Evolutionary conservation across 2,888 invertebrate genomes (phyloP), one percentile per base, ranked within the genome.

Genomic region (Macrophya annulata): DNA sequence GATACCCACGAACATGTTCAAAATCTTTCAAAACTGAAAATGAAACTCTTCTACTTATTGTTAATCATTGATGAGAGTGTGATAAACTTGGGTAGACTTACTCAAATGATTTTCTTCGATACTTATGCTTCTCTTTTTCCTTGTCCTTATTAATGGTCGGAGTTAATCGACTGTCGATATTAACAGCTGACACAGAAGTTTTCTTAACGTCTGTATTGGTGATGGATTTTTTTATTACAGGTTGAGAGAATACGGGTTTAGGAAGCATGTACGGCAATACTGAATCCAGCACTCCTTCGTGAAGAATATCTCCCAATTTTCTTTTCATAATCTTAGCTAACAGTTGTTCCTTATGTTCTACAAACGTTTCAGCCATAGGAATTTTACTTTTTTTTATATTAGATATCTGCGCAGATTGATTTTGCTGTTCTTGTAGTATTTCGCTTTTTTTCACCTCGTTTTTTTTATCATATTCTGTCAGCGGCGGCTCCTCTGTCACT

Each of bases 241-340:
- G 95, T 72, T 94, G 94, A 84, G 95, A 95, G 87, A 94, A 91
- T 87, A 95, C 92, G 84, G 96, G 94, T 91, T 95, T 96, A 37
- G 96, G 95, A 17, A 96, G 94, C 88, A 98, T 94, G 90, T 97
- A 97, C 0, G 98, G 97, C 77, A 98, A 93, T 85, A 98, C 96
- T 0, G 97, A 97, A 93, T 98, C 98, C 79, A 98, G 93, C 86
- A 98, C 95, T 15, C 98, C 98, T 94, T 98, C 98, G 77, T 96
- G 96, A 87, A 98, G 95, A 0, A 97, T 96, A 94, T 97, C 93
- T 87, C 95, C 95, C 86, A 93, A 88, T 90, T 92, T 93, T 87
- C 89, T 94, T 92, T 93, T 94, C 90, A 93, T 90, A 40, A 90
- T 86, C 85, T 90, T 90, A 43, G 91, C 89, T 62, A 93, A 85